phyloP scores from a whole-genome alignment of 2,113 vertebrate species.

The Uria aalge region DNA sequence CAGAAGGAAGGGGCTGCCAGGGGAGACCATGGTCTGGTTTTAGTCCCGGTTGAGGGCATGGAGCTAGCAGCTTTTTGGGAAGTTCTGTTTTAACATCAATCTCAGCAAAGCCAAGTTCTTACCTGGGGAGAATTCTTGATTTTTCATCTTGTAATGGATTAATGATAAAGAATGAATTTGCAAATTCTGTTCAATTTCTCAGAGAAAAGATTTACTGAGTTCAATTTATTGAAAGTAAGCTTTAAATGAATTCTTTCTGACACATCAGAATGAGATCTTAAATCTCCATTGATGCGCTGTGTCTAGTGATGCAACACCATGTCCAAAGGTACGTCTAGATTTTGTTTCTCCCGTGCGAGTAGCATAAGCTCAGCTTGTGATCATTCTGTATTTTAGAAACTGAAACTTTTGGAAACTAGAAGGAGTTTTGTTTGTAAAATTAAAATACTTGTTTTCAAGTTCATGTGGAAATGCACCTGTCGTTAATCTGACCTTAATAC shows the following conservation, averaged over 20 bases:
- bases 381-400: neutral
- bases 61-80: neutral
- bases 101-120: neutral
- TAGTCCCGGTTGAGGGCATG: neutral
- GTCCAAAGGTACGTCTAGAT: neutral
- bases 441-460: neutral
- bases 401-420: neutral
- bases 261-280: neutral
- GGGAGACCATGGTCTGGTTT: neutral
- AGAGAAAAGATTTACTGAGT: neutral
- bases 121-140: neutral
- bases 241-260: neutral
- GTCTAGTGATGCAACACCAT: neutral
- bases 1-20: neutral
- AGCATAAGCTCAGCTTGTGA: neutral
- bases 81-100: neutral
- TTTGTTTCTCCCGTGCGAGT: neutral
- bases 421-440: neutral
- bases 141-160: neutral
- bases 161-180: neutral
- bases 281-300: neutral
- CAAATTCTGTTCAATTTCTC: neutral
- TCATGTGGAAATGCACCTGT: neutral
- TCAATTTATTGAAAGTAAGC: neutral
- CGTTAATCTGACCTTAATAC: neutral